Conservation (phyloP, 64 coral and sea anemone species). For the Montipora efflorescens region DNA sequence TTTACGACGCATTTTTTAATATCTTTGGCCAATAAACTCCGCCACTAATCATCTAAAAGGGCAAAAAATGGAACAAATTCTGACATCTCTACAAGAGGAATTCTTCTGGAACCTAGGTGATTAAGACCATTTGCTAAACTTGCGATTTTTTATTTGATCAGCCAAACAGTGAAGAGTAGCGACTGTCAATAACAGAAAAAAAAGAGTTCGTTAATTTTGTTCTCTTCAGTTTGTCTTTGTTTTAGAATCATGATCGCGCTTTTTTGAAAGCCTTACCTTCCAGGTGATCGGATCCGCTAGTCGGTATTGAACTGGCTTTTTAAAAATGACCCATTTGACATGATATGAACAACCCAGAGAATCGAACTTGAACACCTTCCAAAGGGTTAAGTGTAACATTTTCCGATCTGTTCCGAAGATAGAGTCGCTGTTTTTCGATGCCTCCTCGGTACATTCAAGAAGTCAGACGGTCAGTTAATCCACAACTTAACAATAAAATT, state of each 20-base stretch:
- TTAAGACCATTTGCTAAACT: neutral
- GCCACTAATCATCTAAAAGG: neutral
- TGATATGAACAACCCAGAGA: neutral
- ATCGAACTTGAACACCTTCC: too few relatives aligned
- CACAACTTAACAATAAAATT: too few relatives aligned
- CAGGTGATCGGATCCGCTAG: neutral
- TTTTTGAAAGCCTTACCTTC: neutral
- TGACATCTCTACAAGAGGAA: neutral
- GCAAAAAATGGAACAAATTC: neutral
- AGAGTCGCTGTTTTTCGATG: too few relatives aligned
- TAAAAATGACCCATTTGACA: neutral
- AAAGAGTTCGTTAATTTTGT: neutral
- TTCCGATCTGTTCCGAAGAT: too few relatives aligned
- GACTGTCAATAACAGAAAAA: conserved; percentile 9
- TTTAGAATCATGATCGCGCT: neutral
- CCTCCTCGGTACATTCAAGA: too few relatives aligned
- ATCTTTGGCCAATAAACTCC: neutral
- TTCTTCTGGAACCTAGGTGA: neutral
- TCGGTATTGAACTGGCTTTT: neutral
- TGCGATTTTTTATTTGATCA: conserved; percentile 27
- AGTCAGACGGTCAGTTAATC: too few relatives aligned
- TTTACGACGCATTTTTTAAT: too few relatives aligned
- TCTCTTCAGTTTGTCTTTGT: neutral
- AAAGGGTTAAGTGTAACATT: too few relatives aligned
- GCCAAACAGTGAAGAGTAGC: conserved; percentile 16